Evolutionary conservation across 1,140 invertebrate genomes (phyloP), one percentile per base, ranked within the genome.

Genomic region (Eupristina koningsbergeri): DNA sequence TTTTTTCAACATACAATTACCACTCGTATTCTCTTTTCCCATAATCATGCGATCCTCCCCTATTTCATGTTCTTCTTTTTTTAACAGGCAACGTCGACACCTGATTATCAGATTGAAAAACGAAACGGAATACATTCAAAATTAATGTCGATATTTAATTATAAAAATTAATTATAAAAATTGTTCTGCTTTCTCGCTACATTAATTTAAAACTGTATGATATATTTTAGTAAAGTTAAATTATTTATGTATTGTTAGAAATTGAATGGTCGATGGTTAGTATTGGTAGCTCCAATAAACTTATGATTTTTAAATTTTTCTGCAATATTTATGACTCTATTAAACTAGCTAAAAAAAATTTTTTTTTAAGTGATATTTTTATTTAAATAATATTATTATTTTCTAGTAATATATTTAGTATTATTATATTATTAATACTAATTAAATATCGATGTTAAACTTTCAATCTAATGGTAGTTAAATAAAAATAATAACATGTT

Each of bases 1-100:
- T 89, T 90, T 90, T 91, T 90, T 90, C 82, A 90, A 85, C 85
- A 81, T 86, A 86, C 89, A 88, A 90, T 89, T 90, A 88, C 88
- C 85, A 86, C 81, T n/a, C 29, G 17, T 15, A 50, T 13, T 7
- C 61, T 53, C 29, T 58, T 77, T 61, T 74, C 34, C 11, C 34
- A 45, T 83, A 3, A 31, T 47, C 31, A 22, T 17, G 7, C 47
- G 15, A 50, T 17, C 9, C 7, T 7, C 47, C 17, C 47, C 47
- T 2, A 17, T 17, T 50, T 45, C 15, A 7, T 15, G 47, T 1
- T 8, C 47, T 50, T 17, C 19, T 47, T 31, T 0, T 69, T 80
- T 69, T 69, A 22, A 26, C 3, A 5, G 34, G 2, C 11, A 6
- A 36, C 22, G 47, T 41, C 50, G 39, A 9, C 7, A 1, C 26